These are phyloP conservation scores for Hypsibius dujardini DNA, from an alignment of 1,140 invertebrate genomes.

Conservation along the genomic window DNA sequence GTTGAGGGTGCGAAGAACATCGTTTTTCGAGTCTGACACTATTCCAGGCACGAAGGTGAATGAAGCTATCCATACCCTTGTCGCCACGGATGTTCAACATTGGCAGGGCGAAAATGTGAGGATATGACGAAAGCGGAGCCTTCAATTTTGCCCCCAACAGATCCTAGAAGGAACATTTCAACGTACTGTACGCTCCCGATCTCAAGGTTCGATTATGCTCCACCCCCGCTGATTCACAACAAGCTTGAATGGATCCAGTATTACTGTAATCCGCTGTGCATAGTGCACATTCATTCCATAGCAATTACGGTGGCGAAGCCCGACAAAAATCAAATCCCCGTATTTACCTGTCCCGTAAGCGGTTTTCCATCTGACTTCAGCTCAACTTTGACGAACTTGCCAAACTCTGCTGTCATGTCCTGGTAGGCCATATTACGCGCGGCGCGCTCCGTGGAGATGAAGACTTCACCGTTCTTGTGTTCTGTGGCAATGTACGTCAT, in stretches of 20 bases:
- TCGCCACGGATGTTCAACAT: constrained; percentile 97
- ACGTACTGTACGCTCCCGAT: no score
- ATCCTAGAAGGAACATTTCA: constrained; percentile 34
- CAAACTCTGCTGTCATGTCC: constrained; percentile 62
- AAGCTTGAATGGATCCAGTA: no score
- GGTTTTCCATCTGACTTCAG: background rate
- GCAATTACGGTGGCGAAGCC: no score
- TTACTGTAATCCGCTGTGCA: no score
- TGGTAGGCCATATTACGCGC: constrained; percentile 92
- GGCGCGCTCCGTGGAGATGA: constrained; percentile 64
- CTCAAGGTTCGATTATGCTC: no score
- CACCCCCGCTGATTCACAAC: no score
- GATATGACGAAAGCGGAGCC: constrained; percentile 62
- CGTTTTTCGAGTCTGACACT: constrained; percentile 3
- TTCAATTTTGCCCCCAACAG: constrained; percentile 57
- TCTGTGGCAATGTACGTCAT: constrained; percentile 75
- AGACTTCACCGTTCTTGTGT: constrained; percentile 48
- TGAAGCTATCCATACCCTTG: constrained; percentile 41
- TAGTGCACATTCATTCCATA: no score
- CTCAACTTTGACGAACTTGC: constrained; percentile 42
- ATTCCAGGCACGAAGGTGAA: background rate
- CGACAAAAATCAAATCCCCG: no score
- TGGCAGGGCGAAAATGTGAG: constrained; percentile 75
- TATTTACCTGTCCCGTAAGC: constrained; percentile 50
- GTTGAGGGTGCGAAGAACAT: constrained; percentile 17